Evolutionary conservation across 2,797 vertebrate genomes (phyloP), one percentile per base, ranked within the genome.

Genomic region (Luscinia luscinia): DNA sequence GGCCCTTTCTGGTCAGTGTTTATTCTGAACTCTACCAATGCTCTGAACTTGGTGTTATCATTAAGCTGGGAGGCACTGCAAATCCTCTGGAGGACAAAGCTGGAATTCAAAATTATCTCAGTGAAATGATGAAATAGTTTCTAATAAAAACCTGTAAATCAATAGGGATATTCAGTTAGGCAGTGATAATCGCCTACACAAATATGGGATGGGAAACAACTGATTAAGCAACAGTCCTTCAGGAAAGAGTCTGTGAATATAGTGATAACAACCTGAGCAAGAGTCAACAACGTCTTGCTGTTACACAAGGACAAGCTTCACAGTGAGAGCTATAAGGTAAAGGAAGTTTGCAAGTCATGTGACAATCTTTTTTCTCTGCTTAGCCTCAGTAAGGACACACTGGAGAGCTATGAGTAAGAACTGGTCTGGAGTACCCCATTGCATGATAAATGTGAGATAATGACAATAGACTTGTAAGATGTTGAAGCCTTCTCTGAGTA

Each of bases 211-310:
- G 69, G 62, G 85, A 94, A 96, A 66, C 62, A 90, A 95, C 87
- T 94, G 95, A 95, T 96, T 96, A 96, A 93, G 83, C 59, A 93
- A 94, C 62, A 88, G 90, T 96, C 95, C 95, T 95, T 94, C 91
- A 94, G 95, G 95, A 96, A 96, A 89, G 87, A 88, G 66, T 80
- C 87, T 95, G 93, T 61, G 77, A 90, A 36, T 69, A 66, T 59
- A 94, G 73, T 59, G 94, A 96, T 96, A 96, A 96, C 61, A 88
- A 94, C 90, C 6, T 78, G 91, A 93, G 55, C 69, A 88, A 90
- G 66, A 93, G 80, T 96, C 94, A 96, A 94, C 85, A 95, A 38
- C 32, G 21, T 86, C 93, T 96, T 94, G 11, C 51, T 90, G 69
- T 91, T 90, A 49, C 79, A 81, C 69, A 95, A 96, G 91, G 93